A percentile compares a stretch with the other conserved stretches of the same genome.
phyloP scores from a whole-genome alignment of 2,888 invertebrate genomes.

The Argyresthia albistria region DNA sequence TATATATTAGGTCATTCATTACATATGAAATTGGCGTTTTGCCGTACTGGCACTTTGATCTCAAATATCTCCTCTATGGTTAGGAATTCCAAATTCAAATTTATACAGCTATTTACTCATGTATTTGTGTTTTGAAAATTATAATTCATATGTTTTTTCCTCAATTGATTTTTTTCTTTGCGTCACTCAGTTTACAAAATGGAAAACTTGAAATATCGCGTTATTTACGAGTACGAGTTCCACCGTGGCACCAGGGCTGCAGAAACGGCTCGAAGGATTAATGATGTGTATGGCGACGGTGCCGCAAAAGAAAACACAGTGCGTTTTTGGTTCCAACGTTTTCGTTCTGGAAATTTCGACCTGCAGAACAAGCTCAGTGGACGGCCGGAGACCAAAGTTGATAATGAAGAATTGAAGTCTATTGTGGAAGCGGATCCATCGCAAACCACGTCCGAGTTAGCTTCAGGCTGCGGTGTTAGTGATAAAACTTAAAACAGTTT shows the following conservation, averaged over 20 bases:
- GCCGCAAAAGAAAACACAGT: slow-evolving; percentile 3
- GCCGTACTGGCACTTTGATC: slow-evolving; percentile 12
- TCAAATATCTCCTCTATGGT: slow-evolving; percentile 12
- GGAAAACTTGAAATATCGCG: slow-evolving; percentile 3
- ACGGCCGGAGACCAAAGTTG: slow-evolving; percentile 4
- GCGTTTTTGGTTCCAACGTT: slow-evolving; percentile 6
- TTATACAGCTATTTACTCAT: slow-evolving; percentile 4
- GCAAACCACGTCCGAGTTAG: slow-evolving; percentile 1
- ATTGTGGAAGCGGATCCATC: not conserved
- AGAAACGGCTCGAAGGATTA: slow-evolving; percentile 6
- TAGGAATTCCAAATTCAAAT: slow-evolving; percentile 12
- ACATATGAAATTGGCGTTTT: slow-evolving; percentile 13
- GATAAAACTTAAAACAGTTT: not conserved
- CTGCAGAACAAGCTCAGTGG: slow-evolving; percentile 3
- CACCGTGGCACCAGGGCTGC: slow-evolving; percentile 5
- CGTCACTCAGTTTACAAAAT: not conserved
- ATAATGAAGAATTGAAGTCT: slow-evolving; percentile 4
- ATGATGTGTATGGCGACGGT: slow-evolving; percentile 5
- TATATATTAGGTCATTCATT: too few relatives aligned
- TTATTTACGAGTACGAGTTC: slow-evolving; percentile 5
- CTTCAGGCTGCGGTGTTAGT: not conserved
- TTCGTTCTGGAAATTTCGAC: slow-evolving; percentile 4
- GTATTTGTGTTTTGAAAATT: slow-evolving; percentile 6
- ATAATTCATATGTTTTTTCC: not conserved
- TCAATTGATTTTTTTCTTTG: not conserved